Base-by-base conservation (phyloP, 2,888 invertebrate genomes). In the Thereva nobilitata region DNA sequence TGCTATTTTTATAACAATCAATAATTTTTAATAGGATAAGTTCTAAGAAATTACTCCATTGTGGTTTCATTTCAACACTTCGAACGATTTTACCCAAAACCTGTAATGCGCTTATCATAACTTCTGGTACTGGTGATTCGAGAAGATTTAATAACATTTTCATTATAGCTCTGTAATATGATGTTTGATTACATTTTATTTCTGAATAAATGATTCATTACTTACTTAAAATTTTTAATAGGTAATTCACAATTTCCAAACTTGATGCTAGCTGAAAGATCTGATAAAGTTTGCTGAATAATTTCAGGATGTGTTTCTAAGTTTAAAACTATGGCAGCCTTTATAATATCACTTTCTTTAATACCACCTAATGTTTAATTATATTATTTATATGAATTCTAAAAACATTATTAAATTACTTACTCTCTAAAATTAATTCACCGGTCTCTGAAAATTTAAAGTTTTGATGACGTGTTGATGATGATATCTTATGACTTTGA, bases 41-140 rank as follows among this genome's bases (percentile, higher is more conserved):
- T 83, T 98, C 97, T 66, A 93, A 90, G 83, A 93, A 97, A 75
- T 90, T 90, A 71, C 89, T 86, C 87, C 97, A 96, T 73, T 89
- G 88, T 68, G 88, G 84, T 50, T 91, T 83, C 73, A 93, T 86
- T 77, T 89, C 87, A 44, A 87, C 85, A 64, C 91, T 87, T 70
- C 92, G 87, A 74, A 96, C 86, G 76, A 97, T 88, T 83, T 95
- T 95, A 69, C 91, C 86, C 50, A 97, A 83, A 23, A 92, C 91
- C 75, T 89, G 87, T 61, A 95, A 85, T 0, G 93, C 91, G 68
- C 90, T 86, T 0, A 89, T 87, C 54, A 93, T 87, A 4, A 91
- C 88, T 41, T 87, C 86, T 74, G 87, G 73, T n/a, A 76, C 72
- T 66, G 75, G 75, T 47, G 80, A 76, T 68, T 80, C 79, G 44